These are phyloP conservation scores for Aspidiotus destructor DNA, from an alignment of 2,888 invertebrate species.

Conservation along the genomic window DNA sequence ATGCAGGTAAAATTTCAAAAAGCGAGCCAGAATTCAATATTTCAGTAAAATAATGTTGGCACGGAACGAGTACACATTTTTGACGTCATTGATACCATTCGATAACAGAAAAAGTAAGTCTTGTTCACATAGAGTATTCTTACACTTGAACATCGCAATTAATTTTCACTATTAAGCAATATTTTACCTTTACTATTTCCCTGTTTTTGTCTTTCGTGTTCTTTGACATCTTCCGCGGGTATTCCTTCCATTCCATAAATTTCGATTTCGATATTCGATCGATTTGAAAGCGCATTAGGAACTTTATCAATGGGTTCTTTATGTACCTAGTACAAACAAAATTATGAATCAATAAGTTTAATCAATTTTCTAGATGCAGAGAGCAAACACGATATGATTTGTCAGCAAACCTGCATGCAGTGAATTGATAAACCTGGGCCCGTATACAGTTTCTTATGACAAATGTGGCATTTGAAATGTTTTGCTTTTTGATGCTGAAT, in stretches of 20 bases:
- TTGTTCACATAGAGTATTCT: too few species aligned
- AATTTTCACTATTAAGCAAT: too few species aligned
- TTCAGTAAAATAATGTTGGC: too few species aligned
- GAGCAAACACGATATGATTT: background rate
- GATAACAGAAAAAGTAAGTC: too few species aligned
- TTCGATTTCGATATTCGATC: conserved; percentile 98
- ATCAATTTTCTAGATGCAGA: background rate
- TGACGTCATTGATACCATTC: too few species aligned
- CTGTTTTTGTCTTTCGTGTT: conserved; percentile 78
- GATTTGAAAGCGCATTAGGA: conserved; percentile 93
- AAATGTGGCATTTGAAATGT: conserved; percentile 99
- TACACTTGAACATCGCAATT: too few species aligned
- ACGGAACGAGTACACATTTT: too few species aligned
- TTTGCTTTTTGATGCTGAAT: conserved; percentile 99
- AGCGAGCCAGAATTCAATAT: too few species aligned
- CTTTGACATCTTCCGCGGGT: conserved; percentile 85
- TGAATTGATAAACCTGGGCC: conserved; percentile 97
- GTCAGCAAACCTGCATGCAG: conserved; percentile 81
- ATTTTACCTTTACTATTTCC: conserved; percentile 36
- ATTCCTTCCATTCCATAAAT: conserved; percentile 99
- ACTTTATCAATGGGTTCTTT: conserved; percentile 99
- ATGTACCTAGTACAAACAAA: conserved; percentile 62
- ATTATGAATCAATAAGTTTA: background rate
- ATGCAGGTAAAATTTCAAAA: too few species aligned
- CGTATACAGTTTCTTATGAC: conserved; percentile 97